Evolutionary conservation across 2,888 invertebrate species (phyloP).

Genomic region (Horisme vitalbata): DNA sequence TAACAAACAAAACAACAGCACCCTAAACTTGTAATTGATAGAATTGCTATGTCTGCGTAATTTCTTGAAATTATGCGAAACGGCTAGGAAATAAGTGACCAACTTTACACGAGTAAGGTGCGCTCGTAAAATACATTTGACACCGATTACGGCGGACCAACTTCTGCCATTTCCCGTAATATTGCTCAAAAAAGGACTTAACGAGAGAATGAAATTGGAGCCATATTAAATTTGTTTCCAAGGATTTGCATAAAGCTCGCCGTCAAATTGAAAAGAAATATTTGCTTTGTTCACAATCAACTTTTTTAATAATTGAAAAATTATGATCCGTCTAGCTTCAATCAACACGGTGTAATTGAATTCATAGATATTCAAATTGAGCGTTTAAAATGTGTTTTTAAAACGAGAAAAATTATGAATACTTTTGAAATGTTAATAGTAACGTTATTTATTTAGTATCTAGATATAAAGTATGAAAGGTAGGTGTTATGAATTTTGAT

Average conservation of each 20-base stretch:
- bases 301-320: constrained; percentile 26
- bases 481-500: no score
- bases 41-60: no score
- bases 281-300: constrained; percentile 30
- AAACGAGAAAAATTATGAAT: no score
- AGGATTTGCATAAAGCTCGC: constrained; percentile 32
- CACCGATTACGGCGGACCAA: constrained; percentile 19
- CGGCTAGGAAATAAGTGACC: not conserved
- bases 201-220: constrained; percentile 41
- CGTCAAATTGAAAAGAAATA: constrained; percentile 33
- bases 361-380: constrained; percentile 11
- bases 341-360: constrained; percentile 14
- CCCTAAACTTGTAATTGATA: no score
- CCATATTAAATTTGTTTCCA: constrained; percentile 46
- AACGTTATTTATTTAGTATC: no score
- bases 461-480: no score
- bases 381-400: not conserved
- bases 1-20: not conserved
- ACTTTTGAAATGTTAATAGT: no score
- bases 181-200: constrained; percentile 42
- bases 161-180: constrained; percentile 26
- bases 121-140: constrained; percentile 6
- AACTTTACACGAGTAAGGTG: constrained; percentile 4
- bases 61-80: constrained; percentile 11
- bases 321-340: constrained; percentile 12